Evolutionary conservation across 2,888 invertebrate genomes (phyloP).

Genomic region (Prosopocoilus inquinatus): DNA sequence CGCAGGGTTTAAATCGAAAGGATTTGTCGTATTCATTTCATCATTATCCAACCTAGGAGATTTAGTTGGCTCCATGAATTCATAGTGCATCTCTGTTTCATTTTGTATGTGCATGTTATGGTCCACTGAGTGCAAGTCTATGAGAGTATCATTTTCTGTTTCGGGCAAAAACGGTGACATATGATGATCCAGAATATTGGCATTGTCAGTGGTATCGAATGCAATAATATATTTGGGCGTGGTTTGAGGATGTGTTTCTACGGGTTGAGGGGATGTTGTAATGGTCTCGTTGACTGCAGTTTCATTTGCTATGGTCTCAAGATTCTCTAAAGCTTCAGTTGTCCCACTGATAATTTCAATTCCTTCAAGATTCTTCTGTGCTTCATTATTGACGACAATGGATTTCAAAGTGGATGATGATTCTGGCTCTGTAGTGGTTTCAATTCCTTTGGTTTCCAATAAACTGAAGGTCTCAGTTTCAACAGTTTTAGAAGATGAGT

Average conservation of each 20-base stretch:
- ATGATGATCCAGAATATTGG: conserved; percentile 13
- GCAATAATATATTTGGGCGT: conserved; percentile 18
- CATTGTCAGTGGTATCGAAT: conserved; percentile 21
- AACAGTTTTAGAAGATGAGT: conserved; percentile 12
- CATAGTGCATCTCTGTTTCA: conserved; percentile 18
- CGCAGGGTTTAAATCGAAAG: conserved; percentile 46
- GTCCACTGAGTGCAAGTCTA: conserved; percentile 27
- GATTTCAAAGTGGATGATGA: not conserved
- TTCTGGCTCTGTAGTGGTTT: no score
- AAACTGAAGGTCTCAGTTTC: conserved; percentile 13
- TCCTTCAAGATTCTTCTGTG: not conserved
- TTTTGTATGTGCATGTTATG: conserved; percentile 54
- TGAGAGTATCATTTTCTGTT: conserved; percentile 60
- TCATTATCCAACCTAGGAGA: conserved; percentile 54
- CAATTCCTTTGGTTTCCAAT: no score
- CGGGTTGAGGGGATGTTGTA: no score
- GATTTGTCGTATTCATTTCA: conserved; percentile 54
- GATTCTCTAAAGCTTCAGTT: no score
- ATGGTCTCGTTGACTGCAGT: no score
- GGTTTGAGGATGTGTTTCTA: not conserved
- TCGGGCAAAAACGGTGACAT: conserved; percentile 47
- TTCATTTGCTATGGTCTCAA: no score
- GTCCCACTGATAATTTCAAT: no score
- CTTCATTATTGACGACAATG: not conserved
- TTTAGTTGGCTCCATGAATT: conserved; percentile 35